Percentiles rank a stretch among this genome's conserved stretches.
phyloP scores from a whole-genome alignment of 2,797 vertebrate genomes.

The Rousettus madagascariensis region DNA sequence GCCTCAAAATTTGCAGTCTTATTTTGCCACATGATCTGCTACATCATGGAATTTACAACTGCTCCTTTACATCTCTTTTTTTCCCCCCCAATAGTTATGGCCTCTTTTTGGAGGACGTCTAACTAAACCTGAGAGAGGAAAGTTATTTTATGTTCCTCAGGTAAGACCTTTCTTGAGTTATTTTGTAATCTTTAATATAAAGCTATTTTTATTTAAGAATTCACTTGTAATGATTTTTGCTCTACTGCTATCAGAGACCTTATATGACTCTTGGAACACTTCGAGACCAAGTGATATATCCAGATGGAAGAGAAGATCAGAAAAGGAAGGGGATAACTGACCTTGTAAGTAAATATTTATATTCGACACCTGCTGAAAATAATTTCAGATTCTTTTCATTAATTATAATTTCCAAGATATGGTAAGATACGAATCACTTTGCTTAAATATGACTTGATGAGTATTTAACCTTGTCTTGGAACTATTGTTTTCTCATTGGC shows the following conservation, averaged over 20 bases:
- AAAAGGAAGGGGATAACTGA: conserved; percentile 94
- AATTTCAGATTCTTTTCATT: background rate
- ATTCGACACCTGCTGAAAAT: background rate
- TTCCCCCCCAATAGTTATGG: conserved; percentile 89
- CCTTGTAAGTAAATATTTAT: conserved; percentile 83
- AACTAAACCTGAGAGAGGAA: conserved; percentile 98
- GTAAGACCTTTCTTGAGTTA: conserved; percentile 82
- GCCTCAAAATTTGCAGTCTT: background rate
- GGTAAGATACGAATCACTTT: background rate
- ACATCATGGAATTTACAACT: conserved; percentile 24
- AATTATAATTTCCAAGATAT: background rate
- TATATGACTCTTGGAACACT: conserved; percentile 98
- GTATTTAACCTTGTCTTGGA: background rate
- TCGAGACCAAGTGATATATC: conserved; percentile 98
- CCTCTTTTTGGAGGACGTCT: conserved; percentile 96
- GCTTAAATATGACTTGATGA: background rate
- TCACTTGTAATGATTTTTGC: background rate
- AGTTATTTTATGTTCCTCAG: conserved; percentile 99
- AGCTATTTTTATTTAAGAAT: background rate
- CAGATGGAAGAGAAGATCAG: conserved; percentile 94
- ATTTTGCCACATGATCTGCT: background rate
- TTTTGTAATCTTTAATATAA: background rate
- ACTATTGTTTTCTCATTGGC: background rate
- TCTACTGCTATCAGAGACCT: conserved; percentile 89
- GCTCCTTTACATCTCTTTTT: background rate